phyloP scores from a whole-genome alignment of 1,140 invertebrate genomes.

The Drosophila erecta region DNA sequence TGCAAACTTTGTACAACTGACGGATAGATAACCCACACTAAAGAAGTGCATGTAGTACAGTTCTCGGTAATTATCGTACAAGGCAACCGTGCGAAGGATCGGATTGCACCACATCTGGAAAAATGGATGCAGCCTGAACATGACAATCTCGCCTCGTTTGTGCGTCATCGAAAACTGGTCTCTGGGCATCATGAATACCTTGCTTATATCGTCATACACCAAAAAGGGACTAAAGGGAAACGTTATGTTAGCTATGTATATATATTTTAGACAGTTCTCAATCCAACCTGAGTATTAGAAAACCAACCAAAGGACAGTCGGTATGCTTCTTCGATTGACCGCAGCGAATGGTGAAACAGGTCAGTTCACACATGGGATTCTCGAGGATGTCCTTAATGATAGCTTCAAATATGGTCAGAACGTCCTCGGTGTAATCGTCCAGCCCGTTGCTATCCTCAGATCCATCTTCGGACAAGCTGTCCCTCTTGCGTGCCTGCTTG shows the following conservation, averaged over 20 bases:
- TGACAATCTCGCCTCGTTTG: conserved; percentile 55
- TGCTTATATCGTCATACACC: conserved; percentile 34
- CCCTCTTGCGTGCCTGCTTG: not conserved
- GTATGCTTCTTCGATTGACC: conserved; percentile 11
- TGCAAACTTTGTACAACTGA: not conserved
- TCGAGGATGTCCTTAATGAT: conserved; percentile 18
- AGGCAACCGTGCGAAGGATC: conserved; percentile 42
- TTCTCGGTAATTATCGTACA: conserved; percentile 49
- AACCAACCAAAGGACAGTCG: conserved; percentile 52
- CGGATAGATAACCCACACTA: conserved; percentile 2
- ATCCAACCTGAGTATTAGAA: conserved; percentile 50
- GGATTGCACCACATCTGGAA: conserved; percentile 62
- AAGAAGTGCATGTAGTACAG: conserved; percentile 45
- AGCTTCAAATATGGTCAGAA: not conserved
- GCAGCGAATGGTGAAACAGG: conserved; percentile 43
- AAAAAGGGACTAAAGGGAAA: conserved; percentile 27
- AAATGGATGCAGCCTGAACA: conserved; percentile 57
- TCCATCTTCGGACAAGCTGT: not conserved
- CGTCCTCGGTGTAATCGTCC: not conserved
- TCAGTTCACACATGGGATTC: conserved; percentile 34
- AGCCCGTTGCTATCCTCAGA: fast-evolving
- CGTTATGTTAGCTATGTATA: not conserved
- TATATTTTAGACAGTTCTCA: not conserved
- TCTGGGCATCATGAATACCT: conserved; percentile 45
- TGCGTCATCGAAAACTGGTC: conserved; percentile 35